Evolutionary conservation across 2,797 vertebrate species (phyloP), one percentile per base, ranked within the genome.

Genomic region (Serranus cabrilla): DNA sequence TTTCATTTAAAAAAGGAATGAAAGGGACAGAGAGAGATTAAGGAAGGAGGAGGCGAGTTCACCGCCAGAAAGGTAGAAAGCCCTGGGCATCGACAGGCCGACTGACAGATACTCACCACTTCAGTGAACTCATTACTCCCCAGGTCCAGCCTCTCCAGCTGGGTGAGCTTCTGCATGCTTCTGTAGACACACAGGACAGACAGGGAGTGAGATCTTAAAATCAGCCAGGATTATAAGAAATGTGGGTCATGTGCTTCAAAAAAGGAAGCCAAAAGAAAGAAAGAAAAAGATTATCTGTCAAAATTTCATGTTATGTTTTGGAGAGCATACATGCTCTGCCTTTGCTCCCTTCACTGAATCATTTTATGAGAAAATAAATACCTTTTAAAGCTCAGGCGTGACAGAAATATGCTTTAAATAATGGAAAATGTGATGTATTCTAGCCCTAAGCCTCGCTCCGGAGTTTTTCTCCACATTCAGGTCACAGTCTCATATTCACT

Each of bases 51-150:
- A 46, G 51, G 27, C 10, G 51, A 64, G 27, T 74, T 86, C 81
- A 69, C 37, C 18, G 23, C 20, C 25, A 45, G 39, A 79, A 56
- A 82, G 72, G 65, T 71, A 61, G 54, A 43, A 39, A 18, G 79
- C 80, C 67, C 52, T 11, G 31, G 77, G 87, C 73, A 56, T 13
- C 18, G 50, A 76, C 81, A 71, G 70, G 63, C 67, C 8, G 72
- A 62, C 81, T 21, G 80, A 74, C 75, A 52, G 85, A 76, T 82
- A 96, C 98, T 97, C 92, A 99, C 98, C 97, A 99, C 98, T 97
- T 99, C 98, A 94, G 97, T 96, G 95, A 99, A 99, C 95, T 99
- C 98, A 89, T 99, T 99, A 94, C 98, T 99, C 91, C 98, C 98
- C 91, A 99, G 95, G 93, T 99, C 98, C 92, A 99, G 89, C 90